Evolutionary conservation across 2,888 invertebrate genomes (phyloP), one percentile per base, ranked within the genome.

Genomic region (Auanema freiburgensis): DNA sequence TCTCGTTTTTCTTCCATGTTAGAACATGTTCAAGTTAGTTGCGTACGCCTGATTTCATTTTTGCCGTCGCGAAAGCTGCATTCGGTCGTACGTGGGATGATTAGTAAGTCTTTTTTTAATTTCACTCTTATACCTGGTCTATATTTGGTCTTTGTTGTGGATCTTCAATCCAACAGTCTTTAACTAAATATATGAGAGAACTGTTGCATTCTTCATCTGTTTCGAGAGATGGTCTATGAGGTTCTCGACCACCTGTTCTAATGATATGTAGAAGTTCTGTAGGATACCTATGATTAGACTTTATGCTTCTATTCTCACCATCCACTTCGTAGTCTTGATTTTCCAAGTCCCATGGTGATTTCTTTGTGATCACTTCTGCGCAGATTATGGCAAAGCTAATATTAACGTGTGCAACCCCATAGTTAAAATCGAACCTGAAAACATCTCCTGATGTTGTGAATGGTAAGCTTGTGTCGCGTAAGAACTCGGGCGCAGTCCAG

Each of bases 401-500:
- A 24, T 8, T 24, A 6, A 14, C n/a, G 2, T 10, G 10, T 40
- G 4, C 16, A 55, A 40, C 4, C 10, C 21, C 4, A 16, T 16
- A 40, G 43, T 5, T 41, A 55, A 44, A 3, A 2, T 33, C 66
- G 50, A 65, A 74, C 44, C 61, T 63, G 57, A 76, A 74, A 33
- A 76, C 56, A 33, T 76, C 74, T 23, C 59, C 68, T 10, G 66
- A 63, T 43, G 63, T 71, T 10, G 71, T 64, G 1, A 52, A 40
- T 11, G 50, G 18, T 5, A 53, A 18, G 8, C 14, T 6, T n/a
- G 57, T 53, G 18, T 64, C 64, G 14, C 59, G n/a, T 14, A 65
- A 43, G 24, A 56, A 59, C 64, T 77, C 77, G 1, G 77, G 77
- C 2, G 77, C 75, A 10, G 74, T 77, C 78, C 77, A 77, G 2